Evolutionary conservation across 1,140 invertebrate species (phyloP), one percentile per base, ranked within the genome.

Genomic region (Drosophila repletoides): DNA sequence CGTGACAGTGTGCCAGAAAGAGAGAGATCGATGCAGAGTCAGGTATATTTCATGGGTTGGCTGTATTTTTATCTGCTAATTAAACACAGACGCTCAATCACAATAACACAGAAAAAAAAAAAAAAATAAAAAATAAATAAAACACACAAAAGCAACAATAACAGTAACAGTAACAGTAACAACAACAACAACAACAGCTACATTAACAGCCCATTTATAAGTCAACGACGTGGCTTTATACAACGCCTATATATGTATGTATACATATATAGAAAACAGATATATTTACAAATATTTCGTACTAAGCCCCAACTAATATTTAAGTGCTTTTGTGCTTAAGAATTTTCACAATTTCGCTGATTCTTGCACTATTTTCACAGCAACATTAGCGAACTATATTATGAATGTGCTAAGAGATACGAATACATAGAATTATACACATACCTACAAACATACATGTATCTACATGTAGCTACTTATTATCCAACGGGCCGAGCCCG

Each of bases 11-110:
- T 58, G 41, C 5, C 6, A 2, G 36, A 45, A 17, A 19, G 40
- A 36, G 40, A 17, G 21, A 24, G 15, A 5, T 10, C 3, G 36
- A 64, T 29, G 48, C 19, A 36, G 31, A 46, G 31, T 40, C 26
- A 68, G 56, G 64, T 59, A 61, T 65, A 75, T 61, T 77, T 69
- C 69, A 84, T 76, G 76, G 48, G 43, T 64, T 77, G 59, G 31
- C 63, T 84, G 80, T 84, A 80, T 84, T 84, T 84, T 86, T 86
- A 86, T 86, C 80, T 86, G 81, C 80, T 86, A 86, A 86, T 86
- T 86, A 86, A 86, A 86, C 76, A 86, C 80, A 86, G 81, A 86
- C 80, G 81, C 80, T 76, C 76, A 60, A 86, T 87, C 66, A 71
- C 70, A 63, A 60, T 55, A 71, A 65, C 56, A 59, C 15, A 24